These are phyloP conservation scores for Stenchaetothrips biformis DNA, from an alignment of 2,888 invertebrate species.

Conservation along the genomic window DNA sequence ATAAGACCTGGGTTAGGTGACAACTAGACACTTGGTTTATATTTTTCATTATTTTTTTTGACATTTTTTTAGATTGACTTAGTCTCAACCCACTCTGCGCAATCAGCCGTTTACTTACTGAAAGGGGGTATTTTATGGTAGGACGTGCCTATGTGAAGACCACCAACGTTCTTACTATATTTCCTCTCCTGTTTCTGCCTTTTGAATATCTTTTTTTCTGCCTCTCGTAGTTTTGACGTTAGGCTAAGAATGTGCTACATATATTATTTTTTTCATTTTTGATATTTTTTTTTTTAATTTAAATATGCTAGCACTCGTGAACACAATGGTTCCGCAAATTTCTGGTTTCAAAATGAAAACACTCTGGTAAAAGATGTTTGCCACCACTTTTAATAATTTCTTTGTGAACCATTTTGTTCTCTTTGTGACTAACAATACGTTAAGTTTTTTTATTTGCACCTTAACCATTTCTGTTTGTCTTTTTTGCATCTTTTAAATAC, in stretches of 20 bases:
- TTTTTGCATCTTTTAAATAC: too few relatives aligned
- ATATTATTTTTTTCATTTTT: background rate
- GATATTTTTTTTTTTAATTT: slow-evolving; percentile 5
- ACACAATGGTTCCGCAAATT: too few relatives aligned
- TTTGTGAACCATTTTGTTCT: background rate
- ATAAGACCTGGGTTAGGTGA: background rate
- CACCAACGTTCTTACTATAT: slow-evolving; percentile 3
- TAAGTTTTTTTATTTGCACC: too few relatives aligned
- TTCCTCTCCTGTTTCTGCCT: slow-evolving; percentile 21
- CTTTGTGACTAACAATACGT: background rate
- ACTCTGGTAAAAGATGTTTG: background rate
- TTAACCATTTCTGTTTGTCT: too few relatives aligned
- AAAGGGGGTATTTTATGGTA: background rate
- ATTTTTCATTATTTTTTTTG: slow-evolving; percentile 12
- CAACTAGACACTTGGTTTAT: background rate
- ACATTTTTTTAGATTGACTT: background rate
- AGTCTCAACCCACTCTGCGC: background rate
- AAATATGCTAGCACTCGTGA: too few relatives aligned
- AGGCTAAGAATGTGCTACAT: background rate
- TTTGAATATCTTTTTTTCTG: slow-evolving; percentile 26
- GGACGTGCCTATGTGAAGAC: slow-evolving; percentile 7
- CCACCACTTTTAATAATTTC: too few relatives aligned
- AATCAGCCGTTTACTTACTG: background rate
- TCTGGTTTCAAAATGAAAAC: too few relatives aligned
- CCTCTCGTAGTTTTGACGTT: slow-evolving; percentile 9